These are phyloP conservation scores for Melanotaenia maccullochi DNA, from an alignment of 2,797 vertebrate species.

Conservation along the genomic window DNA sequence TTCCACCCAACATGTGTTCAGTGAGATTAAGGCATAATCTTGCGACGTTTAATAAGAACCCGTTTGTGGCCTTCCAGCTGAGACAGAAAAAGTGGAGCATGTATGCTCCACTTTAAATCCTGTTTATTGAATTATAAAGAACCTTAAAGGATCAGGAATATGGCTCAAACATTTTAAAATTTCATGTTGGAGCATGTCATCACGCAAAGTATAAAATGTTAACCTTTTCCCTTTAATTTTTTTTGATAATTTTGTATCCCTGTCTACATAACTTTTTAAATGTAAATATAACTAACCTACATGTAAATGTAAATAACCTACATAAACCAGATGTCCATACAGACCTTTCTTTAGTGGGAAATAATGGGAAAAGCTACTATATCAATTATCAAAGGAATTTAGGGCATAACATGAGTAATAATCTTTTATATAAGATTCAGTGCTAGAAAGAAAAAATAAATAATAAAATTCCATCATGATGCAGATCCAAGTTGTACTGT, in stretches of 20 bases:
- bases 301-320: constrained; percentile 41
- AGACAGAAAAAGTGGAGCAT: constrained; percentile 80
- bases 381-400: constrained; percentile 48
- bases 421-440: constrained; percentile 46
- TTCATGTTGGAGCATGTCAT: constrained; percentile 73
- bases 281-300: constrained; percentile 26
- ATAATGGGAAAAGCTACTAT: background rate
- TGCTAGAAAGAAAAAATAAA: constrained; percentile 36
- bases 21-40: constrained; percentile 91
- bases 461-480: constrained; percentile 35
- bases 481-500: constrained; percentile 50
- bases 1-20: constrained; percentile 92
- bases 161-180: constrained; percentile 84
- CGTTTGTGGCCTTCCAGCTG: constrained; percentile 83
- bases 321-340: constrained; percentile 13
- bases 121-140: constrained; percentile 91
- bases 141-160: constrained; percentile 87
- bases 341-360: constrained; percentile 24
- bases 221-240: constrained; percentile 48
- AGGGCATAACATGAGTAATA: constrained; percentile 23
- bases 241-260: background rate
- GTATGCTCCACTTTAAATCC: constrained; percentile 83
- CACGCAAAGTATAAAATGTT: constrained; percentile 46
- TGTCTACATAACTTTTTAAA: constrained; percentile 43
- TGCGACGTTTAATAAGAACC: constrained; percentile 82